Percentiles rank a stretch among this genome's conserved stretches.
phyloP scores from a whole-genome alignment of 1,140 invertebrate species.

The Zaprionus ghesquierei region DNA sequence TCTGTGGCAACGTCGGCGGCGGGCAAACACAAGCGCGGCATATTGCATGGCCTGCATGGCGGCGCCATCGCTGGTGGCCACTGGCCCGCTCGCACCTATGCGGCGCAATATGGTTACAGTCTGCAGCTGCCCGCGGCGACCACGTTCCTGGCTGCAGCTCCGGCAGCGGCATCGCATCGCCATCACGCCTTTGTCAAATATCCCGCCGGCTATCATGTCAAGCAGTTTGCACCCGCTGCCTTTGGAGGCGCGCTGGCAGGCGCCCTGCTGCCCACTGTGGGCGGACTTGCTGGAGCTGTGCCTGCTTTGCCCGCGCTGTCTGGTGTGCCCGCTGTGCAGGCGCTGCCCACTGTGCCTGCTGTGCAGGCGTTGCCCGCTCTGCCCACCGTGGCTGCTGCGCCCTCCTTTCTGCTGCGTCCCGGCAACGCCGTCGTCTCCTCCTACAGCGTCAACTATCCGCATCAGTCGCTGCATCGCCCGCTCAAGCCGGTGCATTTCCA shows the following conservation, averaged over 20 bases:
- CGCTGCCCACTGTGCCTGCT: slow-evolving; percentile 4
- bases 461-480: slow-evolving; percentile 64
- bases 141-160: slow-evolving; percentile 55
- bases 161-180: slow-evolving; percentile 17
- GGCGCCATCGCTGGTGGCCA: background rate
- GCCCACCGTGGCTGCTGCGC: slow-evolving; percentile 9
- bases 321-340: background rate
- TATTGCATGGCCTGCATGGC: slow-evolving; percentile 51
- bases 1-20: too few species aligned
- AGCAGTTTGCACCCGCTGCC: slow-evolving; percentile 22
- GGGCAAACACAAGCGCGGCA: slow-evolving; percentile 71
- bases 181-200: slow-evolving; percentile 54
- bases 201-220: slow-evolving; percentile 49
- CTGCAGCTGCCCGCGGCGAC: slow-evolving; percentile 62
- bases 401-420: slow-evolving; percentile 66
- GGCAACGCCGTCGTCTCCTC: slow-evolving; percentile 73
- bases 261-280: background rate
- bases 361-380: background rate
- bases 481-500: slow-evolving; percentile 62
- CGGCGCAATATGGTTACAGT: slow-evolving; percentile 73
- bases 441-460: slow-evolving; percentile 77
- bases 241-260: slow-evolving; percentile 8
- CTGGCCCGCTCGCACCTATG: slow-evolving; percentile 71
- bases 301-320: slow-evolving; percentile 26
- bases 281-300: background rate